phyloP scores from a whole-genome alignment of 2,888 invertebrate species.

The Agelastica alni region DNA sequence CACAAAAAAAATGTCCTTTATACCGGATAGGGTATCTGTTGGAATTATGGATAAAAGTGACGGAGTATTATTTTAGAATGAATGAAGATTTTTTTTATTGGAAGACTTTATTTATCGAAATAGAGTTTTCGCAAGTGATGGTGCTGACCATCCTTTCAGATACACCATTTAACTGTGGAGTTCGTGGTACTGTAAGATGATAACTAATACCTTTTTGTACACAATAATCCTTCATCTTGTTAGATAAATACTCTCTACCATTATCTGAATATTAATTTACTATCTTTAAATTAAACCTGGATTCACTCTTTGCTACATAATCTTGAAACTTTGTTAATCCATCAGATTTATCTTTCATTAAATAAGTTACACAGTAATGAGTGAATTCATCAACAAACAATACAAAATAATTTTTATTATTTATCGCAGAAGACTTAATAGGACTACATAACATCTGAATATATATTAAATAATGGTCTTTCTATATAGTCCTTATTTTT shows the following conservation, averaged over 20 bases:
- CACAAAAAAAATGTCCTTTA: too few species aligned
- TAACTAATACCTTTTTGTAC: slow-evolving; percentile 46
- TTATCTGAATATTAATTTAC: slow-evolving; percentile 34
- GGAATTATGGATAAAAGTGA: too few species aligned
- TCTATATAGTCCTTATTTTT: slow-evolving; percentile 18
- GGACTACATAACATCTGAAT: slow-evolving; percentile 20
- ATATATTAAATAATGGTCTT: slow-evolving; percentile 24
- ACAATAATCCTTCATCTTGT: slow-evolving; percentile 45
- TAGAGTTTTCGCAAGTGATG: too few species aligned
- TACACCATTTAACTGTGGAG: slow-evolving; percentile 52
- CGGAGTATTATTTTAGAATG: too few species aligned
- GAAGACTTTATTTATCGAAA: too few species aligned
- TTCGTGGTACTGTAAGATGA: slow-evolving; percentile 52
- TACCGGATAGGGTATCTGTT: too few species aligned
- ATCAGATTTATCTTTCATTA: slow-evolving; percentile 32
- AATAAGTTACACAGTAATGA: slow-evolving; percentile 47
- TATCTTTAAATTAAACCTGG: slow-evolving; percentile 29
- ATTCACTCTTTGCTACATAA: slow-evolving; percentile 28
- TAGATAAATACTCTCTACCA: slow-evolving; percentile 30
- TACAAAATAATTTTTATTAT: slow-evolving; percentile 47
- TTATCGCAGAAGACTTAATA: slow-evolving; percentile 27
- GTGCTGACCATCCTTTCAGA: slow-evolving; percentile 51
- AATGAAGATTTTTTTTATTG: too few species aligned
- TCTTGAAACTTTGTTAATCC: slow-evolving; percentile 27
- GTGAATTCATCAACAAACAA: slow-evolving; percentile 49